Base-by-base conservation (phyloP, 2,797 vertebrate genomes). In the Lagocephalus sceleratus region DNA sequence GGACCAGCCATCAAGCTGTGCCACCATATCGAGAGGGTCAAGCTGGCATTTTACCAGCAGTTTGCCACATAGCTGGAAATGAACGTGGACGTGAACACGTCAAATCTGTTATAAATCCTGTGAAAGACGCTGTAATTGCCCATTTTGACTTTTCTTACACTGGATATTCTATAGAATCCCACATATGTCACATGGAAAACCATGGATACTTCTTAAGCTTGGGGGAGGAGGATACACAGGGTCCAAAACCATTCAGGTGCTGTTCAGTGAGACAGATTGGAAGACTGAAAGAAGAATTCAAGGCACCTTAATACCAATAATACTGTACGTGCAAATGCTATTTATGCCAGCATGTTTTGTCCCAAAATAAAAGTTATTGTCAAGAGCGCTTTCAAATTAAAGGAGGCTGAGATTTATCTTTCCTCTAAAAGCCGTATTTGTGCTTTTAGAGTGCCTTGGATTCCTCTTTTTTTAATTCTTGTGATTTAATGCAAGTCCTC, bases 11-110 rank as follows among this genome's bases (percentile, higher is more conserved):
- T 99, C 81, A 98, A 97, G 87, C 92, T 99, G 77, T 99, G 97
- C 87, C 95, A 98, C 82, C 97, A 99, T 77, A 97, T 99, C 21
- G 97, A 99, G 83, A 92, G 95, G 82, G 94, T 99, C 80, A 99
- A 99, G 78, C 90, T 98, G 89, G 96, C 95, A 47, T 99, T 99
- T 89, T 99, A 99, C 89, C 95, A 98, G 80, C 95, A 98, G 87
- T 97, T 97, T 87, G 95, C 96, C 73, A 87, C 88, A 59, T 90
- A 95, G 93, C 91, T 92, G 75, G 51, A 57, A 73, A 57, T 16
- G 48, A 65, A 62, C 42, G 61, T 2, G 43, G 64, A 78, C 66
- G 16, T 43, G 42, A 44, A 32, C 59, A 14, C 63, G 19, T 51
- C 57, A 63, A 57, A 61, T 67, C 43, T 63, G 50, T 14, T 63